Conservation (phyloP, 2,113 vertebrate species). For the Lota lota region DNA sequence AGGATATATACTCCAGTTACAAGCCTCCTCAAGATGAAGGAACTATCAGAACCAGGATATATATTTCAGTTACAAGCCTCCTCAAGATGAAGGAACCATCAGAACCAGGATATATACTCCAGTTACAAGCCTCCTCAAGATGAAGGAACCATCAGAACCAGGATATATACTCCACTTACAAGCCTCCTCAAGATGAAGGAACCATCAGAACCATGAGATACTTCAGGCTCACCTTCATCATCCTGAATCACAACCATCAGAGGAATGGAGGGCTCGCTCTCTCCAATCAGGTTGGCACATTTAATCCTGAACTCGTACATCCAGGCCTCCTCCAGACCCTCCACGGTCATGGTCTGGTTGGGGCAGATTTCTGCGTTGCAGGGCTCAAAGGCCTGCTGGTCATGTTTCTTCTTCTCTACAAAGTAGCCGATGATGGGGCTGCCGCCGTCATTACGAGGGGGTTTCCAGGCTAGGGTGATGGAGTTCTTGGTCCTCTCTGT, state of each 20-base stretch:
- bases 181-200: not conserved
- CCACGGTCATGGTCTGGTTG: constrained; percentile 81
- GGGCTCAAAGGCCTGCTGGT: constrained; percentile 85
- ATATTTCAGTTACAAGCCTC: too few relatives aligned
- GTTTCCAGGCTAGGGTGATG: constrained; percentile 88
- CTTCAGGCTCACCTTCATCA: constrained; percentile 85
- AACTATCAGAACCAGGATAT: too few relatives aligned
- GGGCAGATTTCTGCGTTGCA: constrained; percentile 84
- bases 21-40: too few relatives aligned
- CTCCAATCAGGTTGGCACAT: constrained; percentile 87
- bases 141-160: too few relatives aligned
- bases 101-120: too few relatives aligned
- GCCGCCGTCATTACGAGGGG: constrained; percentile 91
- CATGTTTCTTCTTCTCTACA: constrained; percentile 91
- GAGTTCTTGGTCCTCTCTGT: constrained; percentile 91
- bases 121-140: too few relatives aligned
- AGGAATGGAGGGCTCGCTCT: constrained; percentile 91
- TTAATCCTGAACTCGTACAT: constrained; percentile 98
- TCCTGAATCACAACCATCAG: constrained; percentile 91
- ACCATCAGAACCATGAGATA: not conserved
- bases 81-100: too few relatives aligned
- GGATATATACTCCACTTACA: too few relatives aligned
- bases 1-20: too few relatives aligned
- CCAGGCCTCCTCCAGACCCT: constrained; percentile 87
- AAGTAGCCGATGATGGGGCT: constrained; percentile 92